These are phyloP conservation scores for Mesocricetus auratus DNA, from an alignment of 2,113 vertebrate genomes.

Conservation along the genomic window DNA sequence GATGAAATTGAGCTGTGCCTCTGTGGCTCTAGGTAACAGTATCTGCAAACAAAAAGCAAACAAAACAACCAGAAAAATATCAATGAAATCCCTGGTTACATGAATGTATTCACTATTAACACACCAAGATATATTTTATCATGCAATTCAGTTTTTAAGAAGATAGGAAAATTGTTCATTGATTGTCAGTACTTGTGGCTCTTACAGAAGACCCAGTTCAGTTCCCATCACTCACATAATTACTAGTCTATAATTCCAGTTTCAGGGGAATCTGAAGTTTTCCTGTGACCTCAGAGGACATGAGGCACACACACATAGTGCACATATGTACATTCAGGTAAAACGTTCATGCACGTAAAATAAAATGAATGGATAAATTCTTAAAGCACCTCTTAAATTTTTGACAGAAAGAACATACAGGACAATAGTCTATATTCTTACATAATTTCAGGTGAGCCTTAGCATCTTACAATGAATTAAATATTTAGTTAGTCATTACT, in stretches of 20 bases:
- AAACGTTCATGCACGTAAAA: neutral
- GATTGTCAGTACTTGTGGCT: neutral
- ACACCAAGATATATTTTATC: neutral
- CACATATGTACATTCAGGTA: too few species aligned
- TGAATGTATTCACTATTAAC: constrained; percentile 1
- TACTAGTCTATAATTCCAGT: neutral
- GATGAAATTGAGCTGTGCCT: neutral
- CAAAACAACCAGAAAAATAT: constrained; percentile 21
- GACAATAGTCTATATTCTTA: neutral
- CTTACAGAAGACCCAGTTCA: neutral
- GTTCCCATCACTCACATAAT: neutral
- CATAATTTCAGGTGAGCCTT: neutral
- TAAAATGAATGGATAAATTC: neutral
- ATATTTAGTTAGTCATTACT: neutral
- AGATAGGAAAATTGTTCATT: neutral
- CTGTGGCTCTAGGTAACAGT: neutral
- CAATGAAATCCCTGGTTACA: neutral
- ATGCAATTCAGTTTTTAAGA: neutral
- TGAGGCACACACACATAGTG: neutral
- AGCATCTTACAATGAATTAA: neutral
- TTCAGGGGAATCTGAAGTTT: neutral
- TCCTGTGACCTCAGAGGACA: neutral
- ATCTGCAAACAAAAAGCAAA: neutral
- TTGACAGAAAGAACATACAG: neutral
- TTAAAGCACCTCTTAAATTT: neutral